Conservation (phyloP, 2,888 invertebrate genomes). For the Volucella zonaria region DNA sequence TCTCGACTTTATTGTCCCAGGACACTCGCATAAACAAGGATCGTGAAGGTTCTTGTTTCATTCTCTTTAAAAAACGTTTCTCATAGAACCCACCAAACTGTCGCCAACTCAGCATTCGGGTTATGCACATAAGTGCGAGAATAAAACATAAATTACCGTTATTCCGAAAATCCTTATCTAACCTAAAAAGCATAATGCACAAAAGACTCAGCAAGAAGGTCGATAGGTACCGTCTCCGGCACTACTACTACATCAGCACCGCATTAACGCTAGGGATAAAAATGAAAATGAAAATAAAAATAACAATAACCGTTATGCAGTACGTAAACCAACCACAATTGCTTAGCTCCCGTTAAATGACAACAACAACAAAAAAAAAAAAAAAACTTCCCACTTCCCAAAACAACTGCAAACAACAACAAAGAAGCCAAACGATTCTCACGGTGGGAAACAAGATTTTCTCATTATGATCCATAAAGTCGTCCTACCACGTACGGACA, state of each 20-base stretch:
- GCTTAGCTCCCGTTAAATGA: conserved; percentile 50
- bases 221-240: neutral
- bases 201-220: neutral
- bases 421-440: conserved; percentile 39
- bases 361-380: conserved; percentile 16
- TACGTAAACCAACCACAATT: conserved; percentile 31
- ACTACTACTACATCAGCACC: conserved; percentile 38
- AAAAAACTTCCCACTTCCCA: neutral
- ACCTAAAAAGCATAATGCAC: conserved; percentile 64
- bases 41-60: too few relatives aligned
- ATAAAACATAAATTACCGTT: conserved; percentile 59
- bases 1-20: too few relatives aligned
- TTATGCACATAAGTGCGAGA: conserved; percentile 21
- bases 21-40: too few relatives aligned
- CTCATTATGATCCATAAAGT: conserved; percentile 64
- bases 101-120: conserved; percentile 6
- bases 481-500: neutral
- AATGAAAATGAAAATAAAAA: conserved; percentile 30
- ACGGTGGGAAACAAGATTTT: conserved; percentile 59
- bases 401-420: conserved; percentile 38
- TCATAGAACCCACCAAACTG: conserved; percentile 19
- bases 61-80: neutral
- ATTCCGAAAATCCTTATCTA: conserved; percentile 53
- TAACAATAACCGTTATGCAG: conserved; percentile 70
- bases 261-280: conserved; percentile 64